Conservation (phyloP, 2,888 invertebrate species). For the Campaea margaritaria region DNA sequence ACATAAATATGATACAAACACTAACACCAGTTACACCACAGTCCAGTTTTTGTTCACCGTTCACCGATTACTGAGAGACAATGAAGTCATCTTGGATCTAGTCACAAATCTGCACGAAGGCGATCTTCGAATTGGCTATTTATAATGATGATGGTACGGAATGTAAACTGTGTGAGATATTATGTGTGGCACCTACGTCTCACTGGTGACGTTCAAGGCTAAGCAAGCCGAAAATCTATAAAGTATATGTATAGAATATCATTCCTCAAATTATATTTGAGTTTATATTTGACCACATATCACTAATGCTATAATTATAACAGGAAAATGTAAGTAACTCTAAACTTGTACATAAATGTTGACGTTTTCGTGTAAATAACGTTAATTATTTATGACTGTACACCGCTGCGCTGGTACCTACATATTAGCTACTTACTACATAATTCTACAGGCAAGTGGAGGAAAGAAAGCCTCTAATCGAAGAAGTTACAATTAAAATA, state of each 20-base stretch:
- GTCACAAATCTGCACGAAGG: conserved; percentile 52
- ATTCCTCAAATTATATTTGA: neutral
- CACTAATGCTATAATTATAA: neutral
- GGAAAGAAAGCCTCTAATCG: too few species aligned
- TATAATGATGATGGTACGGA: conserved; percentile 72
- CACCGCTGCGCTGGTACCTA: neutral
- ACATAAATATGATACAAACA: neutral
- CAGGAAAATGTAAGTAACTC: neutral
- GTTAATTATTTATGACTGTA: too few species aligned
- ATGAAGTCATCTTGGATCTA: conserved; percentile 49
- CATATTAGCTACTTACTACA: too few species aligned
- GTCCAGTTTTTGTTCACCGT: conserved; percentile 17
- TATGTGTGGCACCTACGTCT: conserved; percentile 51
- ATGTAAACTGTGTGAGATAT: conserved; percentile 53
- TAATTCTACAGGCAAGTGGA: too few species aligned
- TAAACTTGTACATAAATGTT: too few species aligned
- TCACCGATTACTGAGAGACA: conserved; percentile 32
- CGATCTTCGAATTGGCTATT: conserved; percentile 64
- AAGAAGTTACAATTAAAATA: too few species aligned
- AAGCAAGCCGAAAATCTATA: conserved; percentile 13
- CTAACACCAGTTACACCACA: conserved; percentile 7
- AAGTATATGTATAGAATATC: conserved; percentile 10
- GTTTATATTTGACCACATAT: neutral
- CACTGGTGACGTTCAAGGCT: conserved; percentile 59
- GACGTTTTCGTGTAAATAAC: too few species aligned